These are phyloP conservation scores for Anabacerthia variegaticeps DNA, from an alignment of 2,797 vertebrate species.

Conservation along the genomic window DNA sequence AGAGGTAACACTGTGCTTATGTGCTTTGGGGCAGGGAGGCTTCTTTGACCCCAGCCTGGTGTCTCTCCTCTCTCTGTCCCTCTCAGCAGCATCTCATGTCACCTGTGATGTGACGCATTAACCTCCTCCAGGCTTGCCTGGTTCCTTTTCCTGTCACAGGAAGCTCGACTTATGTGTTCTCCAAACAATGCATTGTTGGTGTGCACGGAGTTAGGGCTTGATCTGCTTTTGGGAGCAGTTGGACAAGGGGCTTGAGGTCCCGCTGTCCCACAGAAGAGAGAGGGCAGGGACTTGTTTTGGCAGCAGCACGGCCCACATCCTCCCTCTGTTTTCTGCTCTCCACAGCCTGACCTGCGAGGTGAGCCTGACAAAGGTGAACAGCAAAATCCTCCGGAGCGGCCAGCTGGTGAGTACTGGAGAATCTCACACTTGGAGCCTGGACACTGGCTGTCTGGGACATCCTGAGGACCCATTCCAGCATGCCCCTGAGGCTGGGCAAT, in stretches of 20 bases:
- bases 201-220: neutral
- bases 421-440: neutral
- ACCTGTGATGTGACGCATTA: neutral
- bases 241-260: neutral
- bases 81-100: neutral
- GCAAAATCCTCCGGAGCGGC: conserved; percentile 95
- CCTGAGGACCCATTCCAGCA: neutral
- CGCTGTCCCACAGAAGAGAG: neutral
- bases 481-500: neutral
- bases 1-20: conserved; percentile 74
- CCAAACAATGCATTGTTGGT: neutral
- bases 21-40: neutral
- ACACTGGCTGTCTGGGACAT: neutral
- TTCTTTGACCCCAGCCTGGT: neutral
- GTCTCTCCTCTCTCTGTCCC: neutral
- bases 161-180: neutral
- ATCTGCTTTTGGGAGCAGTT: neutral
- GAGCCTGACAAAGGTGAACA: conserved; percentile 89
- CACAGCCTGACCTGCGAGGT: conserved; percentile 86
- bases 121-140: neutral
- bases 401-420: conserved; percentile 82
- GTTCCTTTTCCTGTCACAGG: neutral
- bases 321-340: neutral
- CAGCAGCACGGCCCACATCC: neutral
- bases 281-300: neutral